Conservation (phyloP, 2,113 vertebrate genomes). For the Balaenoptera acutorostrata region DNA sequence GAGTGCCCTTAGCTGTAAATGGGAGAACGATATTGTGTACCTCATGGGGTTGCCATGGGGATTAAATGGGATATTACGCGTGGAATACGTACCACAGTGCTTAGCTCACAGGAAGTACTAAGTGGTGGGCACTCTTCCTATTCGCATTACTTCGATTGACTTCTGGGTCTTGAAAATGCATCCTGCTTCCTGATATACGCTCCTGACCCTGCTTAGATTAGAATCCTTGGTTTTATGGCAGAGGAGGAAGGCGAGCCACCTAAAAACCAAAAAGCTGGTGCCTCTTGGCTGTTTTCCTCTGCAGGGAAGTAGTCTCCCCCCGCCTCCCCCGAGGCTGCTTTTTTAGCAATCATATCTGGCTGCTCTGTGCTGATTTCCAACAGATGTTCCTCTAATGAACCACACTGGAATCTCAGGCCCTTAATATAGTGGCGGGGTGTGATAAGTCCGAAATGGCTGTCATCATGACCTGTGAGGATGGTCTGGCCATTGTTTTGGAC, state of each 20-base stretch:
- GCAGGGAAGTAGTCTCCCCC: neutral
- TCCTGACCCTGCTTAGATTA: neutral
- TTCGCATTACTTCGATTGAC: neutral
- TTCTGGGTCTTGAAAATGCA: neutral
- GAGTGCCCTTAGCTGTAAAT: neutral
- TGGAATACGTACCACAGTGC: accelerated
- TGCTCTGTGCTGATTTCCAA: conserved; percentile 73
- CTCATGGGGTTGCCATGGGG: neutral
- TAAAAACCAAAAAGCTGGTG: neutral
- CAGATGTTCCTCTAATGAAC: conserved; percentile 82
- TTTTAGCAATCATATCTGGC: conserved; percentile 63
- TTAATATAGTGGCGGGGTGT: conserved; percentile 83
- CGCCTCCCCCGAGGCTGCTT: neutral
- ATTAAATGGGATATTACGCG: accelerated
- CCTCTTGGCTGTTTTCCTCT: neutral
- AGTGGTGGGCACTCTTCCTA: neutral
- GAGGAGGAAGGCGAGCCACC: neutral
- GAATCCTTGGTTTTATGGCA: neutral
- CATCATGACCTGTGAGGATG: conserved; percentile 74
- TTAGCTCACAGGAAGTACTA: neutral
- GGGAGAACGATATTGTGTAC: too few relatives aligned
- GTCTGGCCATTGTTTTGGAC: conserved; percentile 84
- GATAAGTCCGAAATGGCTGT: conserved; percentile 84
- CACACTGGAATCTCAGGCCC: conserved; percentile 81
- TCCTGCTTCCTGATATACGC: neutral